Base-by-base conservation (phyloP, 92 coral and sea anemone genomes). In the Micromussa lordhowensis region DNA sequence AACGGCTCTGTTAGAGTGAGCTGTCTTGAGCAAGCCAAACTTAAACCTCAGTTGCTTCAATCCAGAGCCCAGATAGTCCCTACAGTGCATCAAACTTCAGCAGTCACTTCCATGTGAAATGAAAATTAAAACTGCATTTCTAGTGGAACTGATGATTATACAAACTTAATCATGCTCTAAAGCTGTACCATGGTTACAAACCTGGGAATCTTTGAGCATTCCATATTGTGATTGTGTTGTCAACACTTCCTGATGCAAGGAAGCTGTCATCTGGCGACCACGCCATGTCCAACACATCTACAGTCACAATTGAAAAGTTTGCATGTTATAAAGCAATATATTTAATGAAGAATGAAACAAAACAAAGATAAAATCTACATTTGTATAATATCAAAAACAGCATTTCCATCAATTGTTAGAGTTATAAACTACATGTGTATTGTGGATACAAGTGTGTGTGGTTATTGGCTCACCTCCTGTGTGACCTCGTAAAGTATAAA, bases 221-320 rank as follows among this genome's bases (percentile, higher is more conserved):
- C 99, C 99, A 97, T 69, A 97, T 88, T 9, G 94, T 85, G 44
- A 97, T 92, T 66, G 91, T 94, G 75, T 97, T 97, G 83, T 97
- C 99, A 51, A 97, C 98, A 94, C 99, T 95, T 30, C 95, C 98
- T 36, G 99, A 95, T 17, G 99, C 99, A 82, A 97, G 85, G 80
- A 92, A 95, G n/a, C 94, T 93, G 81, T 97, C 99, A 88, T 97
- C 99, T 7, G 99, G 99, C 3, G 99, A 97, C 99, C 99, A 97
- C 9, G 98, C 94, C 69, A 97, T 71, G 72, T 97, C 99, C 72
- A 97, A 92, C 26, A 97, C 97, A 92, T 97, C 99, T 96, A 85
- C 28, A n/a, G n/a, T n/a, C n/a, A n/a, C n/a, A 79, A 68, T 15
- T 44, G 51, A 44, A 35, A 68, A 80, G 16, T 32, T 4, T 12